phyloP scores from a whole-genome alignment of 2,888 invertebrate species.

The Chloromyia formosa region DNA sequence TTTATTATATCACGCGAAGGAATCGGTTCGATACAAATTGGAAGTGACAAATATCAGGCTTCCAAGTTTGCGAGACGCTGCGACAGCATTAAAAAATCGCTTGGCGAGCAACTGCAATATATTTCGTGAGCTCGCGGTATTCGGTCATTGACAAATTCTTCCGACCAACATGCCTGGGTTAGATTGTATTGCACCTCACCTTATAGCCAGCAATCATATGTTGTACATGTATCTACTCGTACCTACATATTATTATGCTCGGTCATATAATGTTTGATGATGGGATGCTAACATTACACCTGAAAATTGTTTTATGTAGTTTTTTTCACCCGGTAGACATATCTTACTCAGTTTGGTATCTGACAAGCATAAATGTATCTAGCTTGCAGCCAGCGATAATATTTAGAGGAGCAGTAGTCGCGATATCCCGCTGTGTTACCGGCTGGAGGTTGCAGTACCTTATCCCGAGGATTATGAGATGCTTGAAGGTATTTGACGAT shows the following conservation, averaged over 20 bases:
- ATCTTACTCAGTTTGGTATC: neutral
- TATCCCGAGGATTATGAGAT: neutral
- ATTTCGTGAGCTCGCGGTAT: neutral
- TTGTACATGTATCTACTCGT: neutral
- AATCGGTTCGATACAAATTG: conserved; percentile 33
- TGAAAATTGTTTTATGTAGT: neutral
- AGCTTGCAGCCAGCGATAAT: conserved; percentile 9
- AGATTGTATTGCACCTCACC: neutral
- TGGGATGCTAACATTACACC: neutral
- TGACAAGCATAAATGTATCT: neutral
- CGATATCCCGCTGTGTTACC: conserved; percentile 39
- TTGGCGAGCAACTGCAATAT: conserved; percentile 32
- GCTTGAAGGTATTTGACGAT: conserved; percentile 22
- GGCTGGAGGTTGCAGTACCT: conserved; percentile 19
- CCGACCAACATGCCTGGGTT: neutral
- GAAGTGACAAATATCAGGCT: conserved; percentile 44
- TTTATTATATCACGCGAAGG: conserved; percentile 35
- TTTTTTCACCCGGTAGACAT: neutral
- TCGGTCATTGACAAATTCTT: neutral
- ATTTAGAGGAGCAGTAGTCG: conserved; percentile 40
- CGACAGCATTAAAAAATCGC: conserved; percentile 30
- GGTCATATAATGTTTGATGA: neutral
- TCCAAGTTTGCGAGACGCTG: conserved; percentile 23
- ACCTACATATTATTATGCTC: neutral
- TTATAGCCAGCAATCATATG: neutral